Evolutionary conservation across 1,140 invertebrate genomes (phyloP), one percentile per base, ranked within the genome.

Genomic region (Lordiphosa collinella): DNA sequence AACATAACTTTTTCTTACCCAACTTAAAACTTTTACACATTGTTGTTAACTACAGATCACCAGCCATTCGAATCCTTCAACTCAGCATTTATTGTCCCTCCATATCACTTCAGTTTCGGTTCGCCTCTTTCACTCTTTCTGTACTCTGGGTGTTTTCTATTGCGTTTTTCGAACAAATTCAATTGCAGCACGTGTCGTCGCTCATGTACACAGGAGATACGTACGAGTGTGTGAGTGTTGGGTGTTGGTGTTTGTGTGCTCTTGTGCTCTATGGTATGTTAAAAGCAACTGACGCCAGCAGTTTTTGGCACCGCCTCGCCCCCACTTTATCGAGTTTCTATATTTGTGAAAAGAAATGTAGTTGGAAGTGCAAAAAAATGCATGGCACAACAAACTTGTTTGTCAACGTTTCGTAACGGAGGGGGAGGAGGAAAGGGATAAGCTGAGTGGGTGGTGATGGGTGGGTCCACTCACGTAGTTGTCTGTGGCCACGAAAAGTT

Each of bases 261-360:
- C 47, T 35, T 36, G 13, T 36, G 29, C 5, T 11, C 16, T 51
- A 6, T 57, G 52, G 51, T 53, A 68, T 71, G 72, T 64, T 76
- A 78, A 82, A 84, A 82, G 78, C 78, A 84, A 80, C 76, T 80
- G 76, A 80, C 71, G 76, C 76, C 76, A 80, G 76, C 76, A 80
- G 66, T 82, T 82, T 70, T 58, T 41, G 65, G 58, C 41, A 43
- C 52, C 38, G 54, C 50, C 14, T 12, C 50, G 51, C 69, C 65
- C 55, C 52, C 76, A 65, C 68, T 68, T 72, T 68, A 72, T 76
- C 55, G 67, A 41, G 78, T 59, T 84, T 29, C 18, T 63, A 71
- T 75, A 80, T 84, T 84, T 82, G 78, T 41, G 67, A 38, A 63
- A 84, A 69, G 62, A 72, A 84, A 84, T 72, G 79, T 76, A 59